Evolutionary conservation across 2,888 invertebrate species (phyloP), one percentile per base, ranked within the genome.

Genomic region (Rhingia campestris): DNA sequence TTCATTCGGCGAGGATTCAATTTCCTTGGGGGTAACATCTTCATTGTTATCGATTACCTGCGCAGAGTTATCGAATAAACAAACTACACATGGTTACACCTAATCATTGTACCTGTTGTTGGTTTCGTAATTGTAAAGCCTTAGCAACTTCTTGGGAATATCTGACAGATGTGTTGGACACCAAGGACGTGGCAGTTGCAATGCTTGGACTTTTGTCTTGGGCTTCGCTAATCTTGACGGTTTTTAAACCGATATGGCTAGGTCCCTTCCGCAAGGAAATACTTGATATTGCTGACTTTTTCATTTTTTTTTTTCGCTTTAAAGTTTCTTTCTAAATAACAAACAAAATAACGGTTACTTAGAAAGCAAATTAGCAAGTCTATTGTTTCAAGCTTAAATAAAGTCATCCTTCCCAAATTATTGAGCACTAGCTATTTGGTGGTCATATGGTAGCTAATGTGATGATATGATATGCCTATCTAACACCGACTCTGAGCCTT

Each of bases 1-100:
- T 2, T 73, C 76, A 0, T 43, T 9, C 0, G 43, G 4, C 0
- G 84, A 22, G 22, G 22, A 51, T 0, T 79, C 59, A 6, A 90
- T 73, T 0, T 53, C n/a, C 43, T 89, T 89, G 0, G 90, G 90
- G 5, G 90, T 90, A 14, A 88, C 77, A 74, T 90, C 87, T 2
- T 86, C 63, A 6, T 77, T 7, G 0, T 59, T 43, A 9, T 89
- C 88, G 4, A 64, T 22, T 4, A 89, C 86, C 88, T 88, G 53
- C 35, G 41, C 35, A 67, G 5, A 49, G 3, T 64, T 74, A 74
- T 67, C 30, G 37, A 63, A n/a, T 54, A 74, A 74, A 80, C 79
- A 80, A 66, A 54, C 12, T 37, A 47, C 7, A 7, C n/a, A 6
- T 51, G 30, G 79, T 73, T 30, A 73, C 66, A 14, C 41, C 5